Conservation (phyloP, 2,888 invertebrate species). For the Dione vanillae region DNA sequence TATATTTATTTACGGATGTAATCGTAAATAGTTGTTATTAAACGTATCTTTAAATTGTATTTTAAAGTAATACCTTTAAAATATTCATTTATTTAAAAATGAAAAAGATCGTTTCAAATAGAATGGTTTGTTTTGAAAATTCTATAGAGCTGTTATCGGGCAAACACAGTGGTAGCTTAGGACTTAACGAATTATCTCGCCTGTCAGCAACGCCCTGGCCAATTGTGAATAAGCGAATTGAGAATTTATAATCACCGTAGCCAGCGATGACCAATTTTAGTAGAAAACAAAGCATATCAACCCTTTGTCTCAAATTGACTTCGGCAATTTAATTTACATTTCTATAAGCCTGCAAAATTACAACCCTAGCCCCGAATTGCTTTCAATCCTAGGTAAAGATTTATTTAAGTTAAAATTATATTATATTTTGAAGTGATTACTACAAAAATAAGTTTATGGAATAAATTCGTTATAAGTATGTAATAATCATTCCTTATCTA, state of each 20-base stretch:
- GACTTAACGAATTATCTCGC: slow-evolving; percentile 78
- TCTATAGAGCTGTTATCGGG: slow-evolving; percentile 72
- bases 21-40: too few species aligned
- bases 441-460: background rate
- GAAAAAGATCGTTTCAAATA: slow-evolving; percentile 2
- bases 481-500: background rate
- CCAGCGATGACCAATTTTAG: slow-evolving; percentile 42
- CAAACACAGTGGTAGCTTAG: slow-evolving; percentile 74
- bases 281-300: slow-evolving; percentile 40
- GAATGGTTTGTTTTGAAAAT: slow-evolving; percentile 61
- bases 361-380: slow-evolving; percentile 2
- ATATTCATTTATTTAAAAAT: background rate
- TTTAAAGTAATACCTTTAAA: too few species aligned
- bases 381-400: background rate
- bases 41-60: too few species aligned
- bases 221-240: slow-evolving; percentile 57
- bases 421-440: too few species aligned
- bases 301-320: slow-evolving; percentile 43
- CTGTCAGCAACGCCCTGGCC: slow-evolving; percentile 62
- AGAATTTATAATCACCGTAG: slow-evolving; percentile 45
- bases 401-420: background rate
- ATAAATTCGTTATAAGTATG: background rate
- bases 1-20: too few species aligned
- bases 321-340: slow-evolving; percentile 41
- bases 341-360: slow-evolving; percentile 28